Conservation (phyloP, 2,888 invertebrate genomes). For the Ceraclea dissimilis region DNA sequence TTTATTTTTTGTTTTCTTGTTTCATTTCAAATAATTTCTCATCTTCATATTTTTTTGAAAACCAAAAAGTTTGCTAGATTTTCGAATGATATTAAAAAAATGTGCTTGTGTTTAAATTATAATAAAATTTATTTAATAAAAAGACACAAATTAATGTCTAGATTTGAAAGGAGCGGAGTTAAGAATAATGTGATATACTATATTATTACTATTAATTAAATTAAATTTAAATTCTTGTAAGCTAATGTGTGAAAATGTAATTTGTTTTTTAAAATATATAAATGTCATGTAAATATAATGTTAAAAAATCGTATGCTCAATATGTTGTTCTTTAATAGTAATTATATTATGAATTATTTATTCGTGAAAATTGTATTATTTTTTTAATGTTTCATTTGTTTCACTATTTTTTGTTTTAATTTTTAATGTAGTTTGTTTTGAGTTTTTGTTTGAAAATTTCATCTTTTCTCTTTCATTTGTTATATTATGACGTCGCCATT, state of each 20-base stretch:
- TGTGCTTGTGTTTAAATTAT: neutral
- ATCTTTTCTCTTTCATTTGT: neutral
- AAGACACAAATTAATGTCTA: neutral
- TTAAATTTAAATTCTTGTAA: neutral
- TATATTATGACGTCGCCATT: neutral
- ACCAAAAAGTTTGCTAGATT: too few relatives aligned
- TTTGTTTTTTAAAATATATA: neutral
- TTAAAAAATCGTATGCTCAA: constrained; percentile 1
- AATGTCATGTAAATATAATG: neutral
- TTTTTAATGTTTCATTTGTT: neutral
- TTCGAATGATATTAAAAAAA: neutral
- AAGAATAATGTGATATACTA: constrained; percentile 1
- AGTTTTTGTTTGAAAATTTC: too few relatives aligned
- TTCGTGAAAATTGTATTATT: neutral
- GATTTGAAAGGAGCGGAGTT: neutral
- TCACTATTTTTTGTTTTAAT: neutral
- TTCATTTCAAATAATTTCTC: too few relatives aligned
- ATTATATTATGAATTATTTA: neutral
- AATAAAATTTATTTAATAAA: neutral
- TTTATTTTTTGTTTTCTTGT: too few relatives aligned
- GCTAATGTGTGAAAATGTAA: neutral
- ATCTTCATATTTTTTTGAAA: too few relatives aligned
- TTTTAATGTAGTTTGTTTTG: neutral
- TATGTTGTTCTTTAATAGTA: neutral
- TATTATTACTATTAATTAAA: neutral